These are phyloP conservation scores for Cyanoderma ruficeps DNA, from an alignment of 2,113 vertebrate genomes.

Conservation along the genomic window DNA sequence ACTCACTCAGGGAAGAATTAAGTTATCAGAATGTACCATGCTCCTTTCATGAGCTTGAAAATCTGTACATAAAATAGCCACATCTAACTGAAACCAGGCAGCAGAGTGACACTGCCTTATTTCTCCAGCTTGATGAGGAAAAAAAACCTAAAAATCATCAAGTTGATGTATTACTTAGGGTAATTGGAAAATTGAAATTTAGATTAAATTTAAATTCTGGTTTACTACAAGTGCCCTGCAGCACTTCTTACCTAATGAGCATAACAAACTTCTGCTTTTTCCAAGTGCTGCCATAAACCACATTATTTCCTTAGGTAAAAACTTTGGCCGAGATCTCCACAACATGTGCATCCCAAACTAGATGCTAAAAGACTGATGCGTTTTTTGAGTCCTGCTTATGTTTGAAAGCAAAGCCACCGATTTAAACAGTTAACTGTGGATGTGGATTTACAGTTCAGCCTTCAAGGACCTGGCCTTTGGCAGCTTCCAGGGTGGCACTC, in stretches of 20 bases:
- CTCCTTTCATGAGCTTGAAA: not conserved
- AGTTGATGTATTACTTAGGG: not conserved
- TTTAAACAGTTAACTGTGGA: not conserved
- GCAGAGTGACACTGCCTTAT: not conserved
- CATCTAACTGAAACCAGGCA: not conserved
- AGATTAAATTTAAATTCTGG: not conserved
- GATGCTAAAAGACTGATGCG: not conserved
- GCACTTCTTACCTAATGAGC: not conserved
- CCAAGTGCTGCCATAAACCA: not conserved
- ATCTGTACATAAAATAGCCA: not conserved
- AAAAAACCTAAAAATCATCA: not conserved
- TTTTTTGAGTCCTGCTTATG: not conserved
- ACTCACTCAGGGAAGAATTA: not conserved
- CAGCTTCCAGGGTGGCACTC: not conserved
- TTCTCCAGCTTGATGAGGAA: not conserved
- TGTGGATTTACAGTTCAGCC: not conserved
- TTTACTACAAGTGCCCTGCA: not conserved
- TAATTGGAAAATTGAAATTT: not conserved
- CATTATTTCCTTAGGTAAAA: not conserved
- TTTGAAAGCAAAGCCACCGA: not conserved
- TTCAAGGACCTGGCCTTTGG: not conserved
- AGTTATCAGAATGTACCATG: not conserved
- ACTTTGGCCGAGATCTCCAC: not conserved
- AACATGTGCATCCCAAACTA: not conserved
- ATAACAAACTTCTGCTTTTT: not conserved